Percentiles rank a stretch among this genome's conserved stretches.
These are phyloP conservation scores for Galeopterus variegatus DNA, from an alignment of 2,113 vertebrate species.

Conservation along the genomic window DNA sequence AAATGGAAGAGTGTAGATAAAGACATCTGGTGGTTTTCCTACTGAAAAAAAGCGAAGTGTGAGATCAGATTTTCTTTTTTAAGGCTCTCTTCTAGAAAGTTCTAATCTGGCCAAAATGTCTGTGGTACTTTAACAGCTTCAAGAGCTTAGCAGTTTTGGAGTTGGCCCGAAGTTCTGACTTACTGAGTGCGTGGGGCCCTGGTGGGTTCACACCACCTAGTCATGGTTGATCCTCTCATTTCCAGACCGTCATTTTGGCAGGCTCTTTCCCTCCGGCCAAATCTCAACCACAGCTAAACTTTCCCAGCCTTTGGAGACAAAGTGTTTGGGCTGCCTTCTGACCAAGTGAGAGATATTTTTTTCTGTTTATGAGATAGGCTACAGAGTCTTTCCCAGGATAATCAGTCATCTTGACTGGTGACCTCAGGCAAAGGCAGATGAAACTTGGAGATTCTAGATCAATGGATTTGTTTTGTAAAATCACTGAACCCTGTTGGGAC, in stretches of 20 bases:
- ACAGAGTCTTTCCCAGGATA: slow-evolving; percentile 42
- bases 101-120: slow-evolving; percentile 27
- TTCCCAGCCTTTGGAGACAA: slow-evolving; percentile 61
- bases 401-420: slow-evolving; percentile 71
- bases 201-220: background rate
- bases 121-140: background rate
- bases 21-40: background rate
- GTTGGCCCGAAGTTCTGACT: background rate
- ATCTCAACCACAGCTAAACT: slow-evolving; percentile 62
- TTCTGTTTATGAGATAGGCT: slow-evolving; percentile 54
- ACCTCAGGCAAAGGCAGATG: slow-evolving; percentile 47
- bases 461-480: slow-evolving; percentile 56
- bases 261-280: background rate
- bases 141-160: background rate
- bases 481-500: slow-evolving; percentile 21
- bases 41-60: background rate
- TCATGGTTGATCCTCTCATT: background rate
- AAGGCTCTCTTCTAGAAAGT: slow-evolving; percentile 5
- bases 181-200: background rate
- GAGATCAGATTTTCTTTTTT: background rate
- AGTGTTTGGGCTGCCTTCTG: slow-evolving; percentile 44
- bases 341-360: slow-evolving; percentile 44
- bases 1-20: background rate
- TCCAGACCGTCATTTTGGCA: background rate
- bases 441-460: slow-evolving; percentile 59